Evolutionary conservation across 2,888 invertebrate species (phyloP).

Genomic region (Heliconius ethilla): DNA sequence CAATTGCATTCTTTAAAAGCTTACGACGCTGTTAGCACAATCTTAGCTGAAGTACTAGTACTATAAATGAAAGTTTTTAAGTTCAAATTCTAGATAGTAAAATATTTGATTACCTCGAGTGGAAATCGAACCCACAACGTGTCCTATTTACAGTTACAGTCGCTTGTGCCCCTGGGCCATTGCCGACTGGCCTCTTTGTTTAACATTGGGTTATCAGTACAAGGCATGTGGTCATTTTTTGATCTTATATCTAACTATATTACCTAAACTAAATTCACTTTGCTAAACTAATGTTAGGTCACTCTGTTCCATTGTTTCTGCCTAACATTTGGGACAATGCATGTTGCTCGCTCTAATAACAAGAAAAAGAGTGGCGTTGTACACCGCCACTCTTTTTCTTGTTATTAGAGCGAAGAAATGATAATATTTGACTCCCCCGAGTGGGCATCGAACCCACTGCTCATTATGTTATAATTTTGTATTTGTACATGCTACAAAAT

Average conservation of each 20-base stretch:
- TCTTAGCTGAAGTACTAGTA: too few species aligned
- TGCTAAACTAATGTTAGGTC: not conserved
- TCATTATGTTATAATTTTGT: not conserved
- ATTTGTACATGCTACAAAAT: not conserved
- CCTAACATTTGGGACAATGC: not conserved
- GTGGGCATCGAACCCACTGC: not conserved
- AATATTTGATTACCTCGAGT: not conserved
- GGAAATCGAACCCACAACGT: too few species aligned
- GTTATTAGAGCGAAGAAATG: not conserved
- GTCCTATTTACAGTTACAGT: too few species aligned
- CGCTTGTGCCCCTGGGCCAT: too few species aligned
- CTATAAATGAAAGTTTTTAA: too few species aligned
- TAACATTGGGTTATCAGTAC: not conserved
- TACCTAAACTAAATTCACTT: not conserved
- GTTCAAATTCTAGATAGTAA: too few species aligned
- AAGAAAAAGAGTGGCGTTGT: not conserved
- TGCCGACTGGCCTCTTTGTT: too few species aligned
- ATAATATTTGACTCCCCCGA: not conserved
- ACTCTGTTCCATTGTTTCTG: too few species aligned
- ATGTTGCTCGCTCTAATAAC: too few species aligned
- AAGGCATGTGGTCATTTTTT: not conserved
- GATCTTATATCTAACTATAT: not conserved
- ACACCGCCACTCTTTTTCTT: not conserved
- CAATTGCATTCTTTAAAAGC: too few species aligned
- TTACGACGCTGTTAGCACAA: too few species aligned